phyloP scores from a whole-genome alignment of 2,888 invertebrate genomes.

The Lucinisca nassula region DNA sequence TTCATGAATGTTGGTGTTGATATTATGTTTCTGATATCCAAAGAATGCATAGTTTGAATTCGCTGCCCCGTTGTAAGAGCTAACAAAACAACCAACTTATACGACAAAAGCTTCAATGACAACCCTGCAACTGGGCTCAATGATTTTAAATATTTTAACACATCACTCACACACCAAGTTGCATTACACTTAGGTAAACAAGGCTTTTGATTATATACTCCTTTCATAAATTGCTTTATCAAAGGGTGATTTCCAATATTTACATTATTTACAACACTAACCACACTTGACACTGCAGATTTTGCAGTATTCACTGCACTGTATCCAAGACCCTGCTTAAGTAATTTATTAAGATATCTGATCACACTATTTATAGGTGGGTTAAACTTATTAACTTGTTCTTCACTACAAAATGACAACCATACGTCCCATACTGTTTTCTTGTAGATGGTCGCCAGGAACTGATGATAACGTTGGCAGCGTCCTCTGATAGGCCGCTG shows the following conservation, averaged over 20 bases:
- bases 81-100: neutral
- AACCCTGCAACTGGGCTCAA: too few relatives aligned
- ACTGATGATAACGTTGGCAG: constrained; percentile 38
- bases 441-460: constrained; percentile 41
- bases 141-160: too few relatives aligned
- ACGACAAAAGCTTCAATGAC: neutral
- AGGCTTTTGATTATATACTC: neutral
- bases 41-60: neutral
- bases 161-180: neutral
- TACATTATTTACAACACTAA: neutral
- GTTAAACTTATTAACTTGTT: neutral
- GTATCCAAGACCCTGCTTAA: neutral
- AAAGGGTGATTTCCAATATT: neutral
- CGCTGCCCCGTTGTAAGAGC: neutral
- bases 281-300: neutral
- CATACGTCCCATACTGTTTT: constrained; percentile 46
- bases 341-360: neutral
- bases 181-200: neutral
- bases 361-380: neutral
- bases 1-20: neutral
- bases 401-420: constrained; percentile 52
- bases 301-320: neutral
- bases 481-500: too few relatives aligned
- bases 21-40: neutral
- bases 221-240: neutral